A percentile compares a stretch with the other conserved stretches of the same genome.
These are phyloP conservation scores for Eustalomyia histrio DNA, from an alignment of 2,888 invertebrate species.

Conservation along the genomic window DNA sequence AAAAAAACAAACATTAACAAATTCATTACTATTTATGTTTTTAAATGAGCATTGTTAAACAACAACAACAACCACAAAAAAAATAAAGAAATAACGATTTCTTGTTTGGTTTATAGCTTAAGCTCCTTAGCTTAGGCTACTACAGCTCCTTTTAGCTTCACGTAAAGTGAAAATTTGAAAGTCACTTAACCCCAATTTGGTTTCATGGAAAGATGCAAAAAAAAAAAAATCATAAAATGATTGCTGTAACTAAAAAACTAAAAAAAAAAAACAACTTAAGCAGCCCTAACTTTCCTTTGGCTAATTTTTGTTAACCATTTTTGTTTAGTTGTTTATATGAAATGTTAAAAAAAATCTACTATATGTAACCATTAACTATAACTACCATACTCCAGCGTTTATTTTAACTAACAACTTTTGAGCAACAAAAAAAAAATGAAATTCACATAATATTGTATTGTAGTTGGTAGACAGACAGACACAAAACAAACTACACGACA, in stretches of 20 bases:
- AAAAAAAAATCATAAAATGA: constrained; percentile 33
- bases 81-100: not conserved
- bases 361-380: constrained; percentile 17
- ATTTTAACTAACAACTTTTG: not conserved
- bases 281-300: constrained; percentile 67
- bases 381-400: not conserved
- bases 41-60: not conserved
- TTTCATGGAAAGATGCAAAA: constrained; percentile 33
- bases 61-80: too few species aligned
- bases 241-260: constrained; percentile 9
- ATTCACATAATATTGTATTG: constrained; percentile 36
- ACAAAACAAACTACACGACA: constrained; percentile 57
- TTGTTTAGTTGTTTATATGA: constrained; percentile 12
- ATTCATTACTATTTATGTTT: constrained; percentile 26
- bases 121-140: not conserved
- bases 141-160: not conserved
- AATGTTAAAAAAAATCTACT: constrained; percentile 21
- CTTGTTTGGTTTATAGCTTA: not conserved
- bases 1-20: constrained; percentile 29
- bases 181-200: constrained; percentile 65
- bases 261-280: constrained; percentile 18
- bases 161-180: constrained; percentile 62
- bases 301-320: constrained; percentile 63
- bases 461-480: constrained; percentile 20
- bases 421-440: constrained; percentile 27